Conservation (phyloP, 2,888 invertebrate species). For the Uloborus plumipes region DNA sequence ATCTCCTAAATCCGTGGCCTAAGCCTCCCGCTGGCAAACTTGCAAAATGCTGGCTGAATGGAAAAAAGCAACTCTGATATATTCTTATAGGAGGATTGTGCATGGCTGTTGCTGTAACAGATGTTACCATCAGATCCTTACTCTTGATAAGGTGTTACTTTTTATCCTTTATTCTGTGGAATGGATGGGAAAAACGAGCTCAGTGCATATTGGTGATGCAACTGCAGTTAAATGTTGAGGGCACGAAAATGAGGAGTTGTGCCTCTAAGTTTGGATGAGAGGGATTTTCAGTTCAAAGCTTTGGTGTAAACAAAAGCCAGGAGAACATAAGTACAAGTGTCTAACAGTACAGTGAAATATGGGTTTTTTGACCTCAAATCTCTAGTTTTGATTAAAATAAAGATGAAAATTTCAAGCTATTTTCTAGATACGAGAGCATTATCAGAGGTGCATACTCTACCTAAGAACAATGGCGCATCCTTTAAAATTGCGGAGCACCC, state of each 20-base stretch:
- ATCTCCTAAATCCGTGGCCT: constrained; percentile 49
- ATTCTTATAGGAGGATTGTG: constrained; percentile 33
- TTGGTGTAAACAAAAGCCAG: too few species aligned
- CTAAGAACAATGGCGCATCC: too few species aligned
- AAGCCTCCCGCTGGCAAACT: constrained; percentile 25
- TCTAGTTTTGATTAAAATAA: too few species aligned
- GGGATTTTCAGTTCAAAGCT: too few species aligned
- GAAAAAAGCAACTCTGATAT: constrained; percentile 32
- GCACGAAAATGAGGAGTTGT: not conserved
- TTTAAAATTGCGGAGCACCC: too few species aligned
- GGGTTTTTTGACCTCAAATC: too few species aligned
- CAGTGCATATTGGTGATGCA: constrained; percentile 49
- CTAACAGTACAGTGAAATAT: too few species aligned
- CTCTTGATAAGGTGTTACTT: constrained; percentile 49
- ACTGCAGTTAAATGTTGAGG: constrained; percentile 3
- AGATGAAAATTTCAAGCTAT: too few species aligned
- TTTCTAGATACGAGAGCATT: too few species aligned
- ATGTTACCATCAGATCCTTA: constrained; percentile 53
- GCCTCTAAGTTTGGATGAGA: too few species aligned
- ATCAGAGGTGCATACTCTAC: too few species aligned
- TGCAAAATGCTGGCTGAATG: constrained; percentile 42
- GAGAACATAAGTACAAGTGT: too few species aligned
- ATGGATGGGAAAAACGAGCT: constrained; percentile 15
- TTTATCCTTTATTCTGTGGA: constrained; percentile 22
- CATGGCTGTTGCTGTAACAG: constrained; percentile 51